Evolutionary conservation across 2,888 invertebrate genomes (phyloP).

Genomic region (Diarsia mendica): DNA sequence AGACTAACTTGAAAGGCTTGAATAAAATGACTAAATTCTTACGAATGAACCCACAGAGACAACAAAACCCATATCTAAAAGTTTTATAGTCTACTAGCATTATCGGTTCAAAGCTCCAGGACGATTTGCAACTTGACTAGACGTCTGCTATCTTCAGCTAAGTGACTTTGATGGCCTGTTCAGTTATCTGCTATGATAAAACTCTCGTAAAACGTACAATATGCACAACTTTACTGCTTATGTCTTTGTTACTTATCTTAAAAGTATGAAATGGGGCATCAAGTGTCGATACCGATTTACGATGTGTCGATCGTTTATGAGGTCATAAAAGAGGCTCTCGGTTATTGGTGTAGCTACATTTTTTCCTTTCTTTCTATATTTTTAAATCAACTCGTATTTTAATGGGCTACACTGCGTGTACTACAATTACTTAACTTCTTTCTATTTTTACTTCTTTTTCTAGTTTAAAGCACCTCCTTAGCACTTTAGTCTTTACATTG

Average conservation of each 20-base stretch:
- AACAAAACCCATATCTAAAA: slow-evolving; percentile 31
- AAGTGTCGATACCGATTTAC: slow-evolving; percentile 66
- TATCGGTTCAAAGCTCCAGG: slow-evolving; percentile 62
- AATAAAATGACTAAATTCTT: slow-evolving; percentile 25
- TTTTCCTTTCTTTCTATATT: slow-evolving; percentile 47
- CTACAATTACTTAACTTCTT: slow-evolving; percentile 1
- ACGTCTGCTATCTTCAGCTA: slow-evolving; percentile 56
- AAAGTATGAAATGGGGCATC: slow-evolving; percentile 67
- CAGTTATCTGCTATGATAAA: slow-evolving; percentile 65
- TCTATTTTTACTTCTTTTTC: not conserved
- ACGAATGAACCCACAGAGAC: not conserved
- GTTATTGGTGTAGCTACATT: slow-evolving; percentile 44
- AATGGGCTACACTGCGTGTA: too few species aligned
- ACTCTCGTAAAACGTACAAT: slow-evolving; percentile 66
- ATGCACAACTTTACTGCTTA: slow-evolving; percentile 65
- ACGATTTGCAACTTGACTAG: slow-evolving; percentile 61
- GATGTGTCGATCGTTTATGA: slow-evolving; percentile 66
- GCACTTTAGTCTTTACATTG: not conserved
- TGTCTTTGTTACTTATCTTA: slow-evolving; percentile 69
- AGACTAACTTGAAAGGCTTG: not conserved
- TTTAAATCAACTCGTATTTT: slow-evolving; percentile 44
- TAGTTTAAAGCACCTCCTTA: not conserved
- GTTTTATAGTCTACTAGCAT: slow-evolving; percentile 51
- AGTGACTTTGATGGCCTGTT: slow-evolving; percentile 68
- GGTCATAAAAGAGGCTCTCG: slow-evolving; percentile 60